Evolutionary conservation across 2,113 vertebrate species (phyloP).

Genomic region (Anoura caudifer): DNA sequence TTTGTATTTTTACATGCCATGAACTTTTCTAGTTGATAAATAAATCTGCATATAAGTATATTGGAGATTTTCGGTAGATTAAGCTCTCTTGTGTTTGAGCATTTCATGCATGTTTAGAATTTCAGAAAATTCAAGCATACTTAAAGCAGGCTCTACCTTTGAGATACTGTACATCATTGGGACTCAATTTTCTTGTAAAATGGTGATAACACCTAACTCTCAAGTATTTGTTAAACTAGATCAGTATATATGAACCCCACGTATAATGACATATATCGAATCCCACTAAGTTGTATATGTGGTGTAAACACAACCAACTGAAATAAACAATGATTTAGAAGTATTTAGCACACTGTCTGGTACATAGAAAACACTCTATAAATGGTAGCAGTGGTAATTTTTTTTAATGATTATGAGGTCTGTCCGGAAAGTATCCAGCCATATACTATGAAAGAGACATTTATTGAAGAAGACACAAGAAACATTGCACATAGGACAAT

Average conservation of each 20-base stretch:
- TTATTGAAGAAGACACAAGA: no score
- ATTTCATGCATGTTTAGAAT: neutral
- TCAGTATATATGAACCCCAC: neutral
- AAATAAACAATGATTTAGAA: neutral
- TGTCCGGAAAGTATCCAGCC: no score
- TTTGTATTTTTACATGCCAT: neutral
- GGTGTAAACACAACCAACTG: neutral
- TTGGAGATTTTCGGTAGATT: neutral
- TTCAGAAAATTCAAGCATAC: neutral
- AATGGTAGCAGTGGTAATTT: neutral
- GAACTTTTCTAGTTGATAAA: neutral
- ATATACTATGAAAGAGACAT: no score
- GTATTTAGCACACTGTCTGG: neutral
- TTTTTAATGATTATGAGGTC: neutral
- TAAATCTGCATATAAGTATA: neutral
- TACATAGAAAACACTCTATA: neutral
- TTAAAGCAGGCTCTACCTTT: neutral
- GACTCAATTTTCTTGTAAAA: neutral
- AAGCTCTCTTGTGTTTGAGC: neutral
- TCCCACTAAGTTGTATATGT: neutral
- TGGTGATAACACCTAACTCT: neutral
- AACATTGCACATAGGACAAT: no score
- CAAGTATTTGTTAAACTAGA: neutral
- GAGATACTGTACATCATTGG: neutral
- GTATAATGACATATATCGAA: neutral